A percentile compares a stretch with the other conserved stretches of the same genome.
Conservation (phyloP, 2,797 vertebrate genomes). For the Cheirogaleus major region DNA sequence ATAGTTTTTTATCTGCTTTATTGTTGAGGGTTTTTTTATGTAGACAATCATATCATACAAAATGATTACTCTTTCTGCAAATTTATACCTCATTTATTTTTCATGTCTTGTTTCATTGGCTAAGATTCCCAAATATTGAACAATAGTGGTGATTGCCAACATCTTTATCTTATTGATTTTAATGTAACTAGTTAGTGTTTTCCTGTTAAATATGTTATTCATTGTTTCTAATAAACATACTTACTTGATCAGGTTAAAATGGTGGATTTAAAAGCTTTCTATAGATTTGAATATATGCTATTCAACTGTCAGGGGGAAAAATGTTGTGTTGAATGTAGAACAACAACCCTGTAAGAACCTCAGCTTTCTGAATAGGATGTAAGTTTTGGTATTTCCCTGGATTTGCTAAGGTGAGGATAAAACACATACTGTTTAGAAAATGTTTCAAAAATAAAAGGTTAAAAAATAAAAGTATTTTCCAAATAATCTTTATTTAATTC, state of each 20-base stretch:
- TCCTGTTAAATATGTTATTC: not conserved
- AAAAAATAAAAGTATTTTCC: slow-evolving; percentile 2
- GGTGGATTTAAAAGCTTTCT: not conserved
- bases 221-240: not conserved
- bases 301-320: not conserved
- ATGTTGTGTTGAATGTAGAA: not conserved
- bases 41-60: not conserved
- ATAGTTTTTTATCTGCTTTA: not conserved
- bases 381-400: not conserved
- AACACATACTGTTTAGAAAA: not conserved
- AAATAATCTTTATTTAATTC: slow-evolving; percentile 31
- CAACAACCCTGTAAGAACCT: not conserved
- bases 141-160: not conserved
- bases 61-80: not conserved
- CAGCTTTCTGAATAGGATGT: not conserved
- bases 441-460: not conserved
- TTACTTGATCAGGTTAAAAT: not conserved
- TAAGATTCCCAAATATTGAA: not conserved
- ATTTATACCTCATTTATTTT: not conserved
- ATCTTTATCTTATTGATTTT: not conserved
- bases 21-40: not conserved
- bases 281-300: not conserved
- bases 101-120: not conserved
- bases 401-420: not conserved
- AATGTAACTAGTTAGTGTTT: not conserved